Conservation (phyloP, 2,888 invertebrate species). For the Ptilodon capucinus region DNA sequence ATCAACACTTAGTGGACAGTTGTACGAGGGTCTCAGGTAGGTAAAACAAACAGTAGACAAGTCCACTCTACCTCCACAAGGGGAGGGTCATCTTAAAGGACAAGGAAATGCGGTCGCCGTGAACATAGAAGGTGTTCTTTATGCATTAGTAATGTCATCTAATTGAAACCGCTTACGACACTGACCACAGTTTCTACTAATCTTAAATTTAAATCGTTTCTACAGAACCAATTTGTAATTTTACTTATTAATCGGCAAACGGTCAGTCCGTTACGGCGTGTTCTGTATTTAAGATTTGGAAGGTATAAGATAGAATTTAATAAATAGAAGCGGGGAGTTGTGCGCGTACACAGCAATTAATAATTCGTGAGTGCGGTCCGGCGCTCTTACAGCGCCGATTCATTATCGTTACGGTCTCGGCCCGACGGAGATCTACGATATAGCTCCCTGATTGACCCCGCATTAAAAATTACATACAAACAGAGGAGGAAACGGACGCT, state of each 20-base stretch:
- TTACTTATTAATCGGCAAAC: conserved; percentile 18
- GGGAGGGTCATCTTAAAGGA: conserved; percentile 74
- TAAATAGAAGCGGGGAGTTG: conserved; percentile 44
- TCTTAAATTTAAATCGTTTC: conserved; percentile 56
- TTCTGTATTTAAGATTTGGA: conserved; percentile 29
- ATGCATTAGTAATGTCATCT: conserved; percentile 75
- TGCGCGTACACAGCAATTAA: conserved; percentile 67
- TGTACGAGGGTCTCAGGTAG: conserved; percentile 73
- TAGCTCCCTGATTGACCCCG: conserved; percentile 81
- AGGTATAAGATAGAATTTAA: conserved; percentile 44
- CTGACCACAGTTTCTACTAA: conserved; percentile 54
- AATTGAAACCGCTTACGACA: conserved; percentile 73
- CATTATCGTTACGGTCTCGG: conserved; percentile 78
- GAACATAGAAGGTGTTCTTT: conserved; percentile 69
- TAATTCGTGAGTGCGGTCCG: conserved; percentile 83
- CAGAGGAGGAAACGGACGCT: conserved; percentile 64
- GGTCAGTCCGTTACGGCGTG: neutral
- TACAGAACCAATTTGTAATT: conserved; percentile 9
- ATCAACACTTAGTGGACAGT: conserved; percentile 79
- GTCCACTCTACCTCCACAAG: conserved; percentile 57
- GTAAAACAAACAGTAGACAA: conserved; percentile 76
- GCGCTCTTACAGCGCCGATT: conserved; percentile 74
- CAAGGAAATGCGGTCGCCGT: conserved; percentile 65
- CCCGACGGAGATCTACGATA: conserved; percentile 78
- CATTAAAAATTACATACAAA: conserved; percentile 82